A percentile compares a stretch with the other conserved stretches of the same genome.
Evolutionary conservation across 2,888 invertebrate species (phyloP).

Genomic region (Acholoe squamosa): DNA sequence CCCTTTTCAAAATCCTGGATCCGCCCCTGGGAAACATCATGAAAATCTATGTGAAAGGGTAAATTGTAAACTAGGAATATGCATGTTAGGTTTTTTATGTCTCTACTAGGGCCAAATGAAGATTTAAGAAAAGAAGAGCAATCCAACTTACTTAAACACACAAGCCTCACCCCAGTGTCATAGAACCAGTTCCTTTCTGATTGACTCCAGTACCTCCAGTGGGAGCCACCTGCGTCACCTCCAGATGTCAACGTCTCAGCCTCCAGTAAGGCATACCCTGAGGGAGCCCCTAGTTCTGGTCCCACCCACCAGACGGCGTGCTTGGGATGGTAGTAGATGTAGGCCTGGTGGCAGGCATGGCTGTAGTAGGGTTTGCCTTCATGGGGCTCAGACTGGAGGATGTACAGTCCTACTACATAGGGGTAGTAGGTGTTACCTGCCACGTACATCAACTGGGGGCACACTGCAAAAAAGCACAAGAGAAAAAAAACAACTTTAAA

Average conservation of each 20-base stretch:
- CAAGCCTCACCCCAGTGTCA: not conserved
- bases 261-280: conserved; percentile 15
- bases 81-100: too few relatives aligned
- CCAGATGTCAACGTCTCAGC: not conserved
- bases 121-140: too few relatives aligned
- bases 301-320: conserved; percentile 46
- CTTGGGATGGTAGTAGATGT: conserved; percentile 14
- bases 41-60: too few relatives aligned
- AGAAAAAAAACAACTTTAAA: too few relatives aligned
- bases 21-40: too few relatives aligned
- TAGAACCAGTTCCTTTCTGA: not conserved
- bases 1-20: too few relatives aligned
- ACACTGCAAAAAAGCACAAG: too few relatives aligned
- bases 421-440: conserved; percentile 40
- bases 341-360: conserved; percentile 30
- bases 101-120: too few relatives aligned
- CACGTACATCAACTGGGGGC: conserved; percentile 39
- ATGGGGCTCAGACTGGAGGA: not conserved
- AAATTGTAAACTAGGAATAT: too few relatives aligned
- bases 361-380: not conserved
- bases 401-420: conserved; percentile 22
- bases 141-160: conserved; percentile 17
- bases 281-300: conserved; percentile 9
- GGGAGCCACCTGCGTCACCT: not conserved
- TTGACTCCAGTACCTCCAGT: conserved; percentile 45